Evolutionary conservation across 2,888 invertebrate genomes (phyloP), one percentile per base, ranked within the genome.

Genomic region (Bruchidius siliquastri): DNA sequence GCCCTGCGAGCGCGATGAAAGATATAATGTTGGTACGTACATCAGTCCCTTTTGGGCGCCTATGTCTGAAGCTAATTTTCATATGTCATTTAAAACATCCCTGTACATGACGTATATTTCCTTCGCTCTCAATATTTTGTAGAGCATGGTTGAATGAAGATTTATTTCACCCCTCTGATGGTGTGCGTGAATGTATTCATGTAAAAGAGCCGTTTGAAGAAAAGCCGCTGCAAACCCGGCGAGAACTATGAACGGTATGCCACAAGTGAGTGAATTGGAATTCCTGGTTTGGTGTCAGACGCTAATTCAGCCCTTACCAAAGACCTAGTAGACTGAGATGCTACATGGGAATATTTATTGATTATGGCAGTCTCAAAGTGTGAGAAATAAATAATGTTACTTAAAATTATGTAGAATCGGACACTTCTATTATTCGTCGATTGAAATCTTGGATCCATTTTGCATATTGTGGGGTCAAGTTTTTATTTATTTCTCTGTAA

Each of bases 221-320:
- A 72, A 74, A 74, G 26, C 71, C 74, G 74, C 74, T 73, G 69
- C 72, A 75, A 76, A 73, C 73, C 71, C 71, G 70, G 67, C 69
- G 72, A 66, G 72, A 72, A 75, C 73, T 74, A 74, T 77, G 74
- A 73, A 73, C 70, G 76, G 76, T 77, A 77, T 76, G 75, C 70
- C 70, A 76, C 73, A 74, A 74, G 71, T 74, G 75, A 76, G 74
- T 71, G 74, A 76, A 74, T 73, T 74, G 75, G 76, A 75, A 80
- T 80, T 79, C 79, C 78, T 68, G 73, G 75, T 72, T 77, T 75
- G 77, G 76, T 78, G 80, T 80, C 80, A 76, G 79, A 79, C 77
- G 76, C 78, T 81, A 82, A 82, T 81, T 81, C 79, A 80, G 75
- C 76, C 49, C 49, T 49, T 49, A 13, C 49, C 49, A 49, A 49